phyloP scores from a whole-genome alignment of 2,888 invertebrate genomes.

The Habroteleia sp. region DNA sequence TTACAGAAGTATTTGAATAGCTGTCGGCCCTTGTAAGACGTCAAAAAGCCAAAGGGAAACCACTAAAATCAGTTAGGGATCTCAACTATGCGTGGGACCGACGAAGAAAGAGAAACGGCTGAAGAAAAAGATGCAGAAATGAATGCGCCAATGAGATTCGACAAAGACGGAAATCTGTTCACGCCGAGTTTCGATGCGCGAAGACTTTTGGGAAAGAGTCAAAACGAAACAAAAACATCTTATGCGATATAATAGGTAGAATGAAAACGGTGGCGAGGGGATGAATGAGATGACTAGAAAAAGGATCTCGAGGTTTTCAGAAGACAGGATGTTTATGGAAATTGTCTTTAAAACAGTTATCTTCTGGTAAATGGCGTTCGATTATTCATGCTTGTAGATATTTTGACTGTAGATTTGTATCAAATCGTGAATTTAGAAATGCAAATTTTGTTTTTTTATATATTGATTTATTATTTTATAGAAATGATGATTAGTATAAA shows the following conservation, averaged over 20 bases:
- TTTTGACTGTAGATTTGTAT: constrained; percentile 51
- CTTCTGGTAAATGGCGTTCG: constrained; percentile 50
- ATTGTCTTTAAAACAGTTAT: constrained; percentile 70
- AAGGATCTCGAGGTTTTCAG: constrained; percentile 46
- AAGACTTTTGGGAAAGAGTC: constrained; percentile 42
- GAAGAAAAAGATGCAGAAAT: constrained; percentile 55
- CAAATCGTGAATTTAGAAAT: constrained; percentile 23
- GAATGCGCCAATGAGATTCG: constrained; percentile 42
- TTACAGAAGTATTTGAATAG: constrained; percentile 80
- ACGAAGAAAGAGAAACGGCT: constrained; percentile 56
- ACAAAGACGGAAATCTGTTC: constrained; percentile 55
- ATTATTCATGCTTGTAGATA: constrained; percentile 49
- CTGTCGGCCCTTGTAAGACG: constrained; percentile 79
- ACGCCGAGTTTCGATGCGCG: constrained; percentile 49
- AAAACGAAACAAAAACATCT: constrained; percentile 51
- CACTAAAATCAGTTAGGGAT: constrained; percentile 81
- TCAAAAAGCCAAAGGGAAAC: constrained; percentile 81
- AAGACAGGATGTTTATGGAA: constrained; percentile 74
- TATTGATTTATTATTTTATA: constrained; percentile 48
- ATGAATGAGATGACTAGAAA: constrained; percentile 36
- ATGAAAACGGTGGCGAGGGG: constrained; percentile 15
- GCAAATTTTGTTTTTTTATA: constrained; percentile 48
- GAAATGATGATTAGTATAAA: too few species aligned
- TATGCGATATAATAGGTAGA: constrained; percentile 14
- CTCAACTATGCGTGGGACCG: constrained; percentile 76